Evolutionary conservation across 2,888 invertebrate genomes (phyloP).

Genomic region (Drosophila melanocephala): DNA sequence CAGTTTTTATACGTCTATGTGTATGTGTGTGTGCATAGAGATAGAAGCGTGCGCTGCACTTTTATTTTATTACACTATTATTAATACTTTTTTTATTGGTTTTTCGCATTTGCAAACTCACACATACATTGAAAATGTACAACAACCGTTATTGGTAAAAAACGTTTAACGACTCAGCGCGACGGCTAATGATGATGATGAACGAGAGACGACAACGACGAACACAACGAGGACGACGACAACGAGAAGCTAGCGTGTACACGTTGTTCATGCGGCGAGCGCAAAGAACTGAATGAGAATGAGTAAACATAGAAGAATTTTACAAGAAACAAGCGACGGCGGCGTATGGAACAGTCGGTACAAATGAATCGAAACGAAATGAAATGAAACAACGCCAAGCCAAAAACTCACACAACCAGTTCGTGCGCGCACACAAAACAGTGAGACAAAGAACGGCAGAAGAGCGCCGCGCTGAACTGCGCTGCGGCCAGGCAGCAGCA

Average conservation of each 20-base stretch:
- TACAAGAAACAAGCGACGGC: constrained; percentile 65
- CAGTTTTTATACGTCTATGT: constrained; percentile 31
- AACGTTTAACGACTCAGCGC: constrained; percentile 38
- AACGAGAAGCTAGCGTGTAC: constrained; percentile 49
- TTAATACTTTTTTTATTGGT: constrained; percentile 62
- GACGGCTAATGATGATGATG: constrained; percentile 38
- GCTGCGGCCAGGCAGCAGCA: constrained; percentile 17
- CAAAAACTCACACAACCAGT: constrained; percentile 78
- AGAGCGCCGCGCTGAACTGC: constrained; percentile 19
- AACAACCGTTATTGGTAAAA: constrained; percentile 52
- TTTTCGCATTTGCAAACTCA: constrained; percentile 43
- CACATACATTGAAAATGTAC: constrained; percentile 48
- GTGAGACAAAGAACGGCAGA: constrained; percentile 63
- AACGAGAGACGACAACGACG: constrained; percentile 51
- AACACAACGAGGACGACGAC: constrained; percentile 54
- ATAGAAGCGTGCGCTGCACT: constrained; percentile 43
- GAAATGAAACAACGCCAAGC: constrained; percentile 47
- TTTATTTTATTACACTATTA: constrained; percentile 49
- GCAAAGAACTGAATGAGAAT: constrained; percentile 79
- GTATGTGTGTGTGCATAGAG: constrained; percentile 24
- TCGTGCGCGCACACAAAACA: constrained; percentile 61
- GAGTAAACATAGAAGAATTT: constrained; percentile 73
- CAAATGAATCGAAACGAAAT: constrained; percentile 34
- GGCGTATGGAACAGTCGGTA: constrained; percentile 29
- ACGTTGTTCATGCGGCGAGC: constrained; percentile 77